Evolutionary conservation across 2,888 invertebrate genomes (phyloP), one percentile per base, ranked within the genome.

Genomic region (Cantharis flavilabris): DNA sequence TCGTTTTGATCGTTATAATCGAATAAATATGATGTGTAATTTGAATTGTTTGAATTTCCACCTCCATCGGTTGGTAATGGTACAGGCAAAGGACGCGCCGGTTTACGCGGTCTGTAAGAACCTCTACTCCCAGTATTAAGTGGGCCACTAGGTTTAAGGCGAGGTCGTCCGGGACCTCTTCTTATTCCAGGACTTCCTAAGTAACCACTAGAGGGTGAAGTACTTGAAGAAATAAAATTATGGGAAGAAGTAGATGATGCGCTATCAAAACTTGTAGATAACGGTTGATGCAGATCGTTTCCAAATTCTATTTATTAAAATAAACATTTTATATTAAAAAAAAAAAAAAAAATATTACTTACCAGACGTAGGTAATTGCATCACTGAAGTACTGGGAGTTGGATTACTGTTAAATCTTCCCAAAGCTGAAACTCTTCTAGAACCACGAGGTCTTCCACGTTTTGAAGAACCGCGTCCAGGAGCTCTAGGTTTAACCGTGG

Each of bases 361-460:
- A 67, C 65, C 65, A 67, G 65, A 67, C 0, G 65, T 16, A 23
- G 65, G 20, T 7, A 26, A 23, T n/a, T 26, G 20, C 65, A 23
- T 4, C 2, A n/a, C 2, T 13, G 65, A 67, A 67, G 13, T 67
- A 23, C 9, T 26, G 2, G 71, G 26, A 49, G 73, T 76, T 26
- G 75, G n/a, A 69, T 71, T 75, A 18, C 75, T 75, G 69, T 81
- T 82, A 73, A 83, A 83, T 72, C 89, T 84, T 69, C 89, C 88
- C 83, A 86, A 86, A 81, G 86, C 89, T 81, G 85, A 91, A 70
- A 91, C 91, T 82, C 94, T 91, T 1, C 94, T 89, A 0, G 94
- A 93, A 75, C 95, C 95, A 71, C 95, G 90, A 70, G 95, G 95
- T 69, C 95, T 90, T 0, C 95, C 95, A 16, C 95, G 92, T 83